Evolutionary conservation across 2,797 vertebrate genomes (phyloP).

Genomic region (Sylvilagus floridanus): DNA sequence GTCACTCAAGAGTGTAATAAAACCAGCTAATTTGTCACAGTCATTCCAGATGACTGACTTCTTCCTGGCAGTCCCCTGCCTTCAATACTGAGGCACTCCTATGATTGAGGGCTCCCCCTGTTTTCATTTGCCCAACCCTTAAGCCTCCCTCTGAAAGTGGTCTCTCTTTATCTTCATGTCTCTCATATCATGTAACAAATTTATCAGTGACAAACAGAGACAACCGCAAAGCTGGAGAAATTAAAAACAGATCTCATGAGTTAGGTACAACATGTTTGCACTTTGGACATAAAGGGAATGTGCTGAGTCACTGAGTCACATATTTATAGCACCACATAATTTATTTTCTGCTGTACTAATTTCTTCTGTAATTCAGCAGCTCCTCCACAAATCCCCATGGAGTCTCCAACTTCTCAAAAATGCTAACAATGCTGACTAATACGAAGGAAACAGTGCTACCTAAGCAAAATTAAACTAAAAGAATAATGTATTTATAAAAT

Average conservation of each 20-base stretch:
- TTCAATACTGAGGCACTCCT: conserved; percentile 40
- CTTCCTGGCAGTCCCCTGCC: conserved; percentile 39
- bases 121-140: conserved; percentile 58
- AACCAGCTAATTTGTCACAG: conserved; percentile 56
- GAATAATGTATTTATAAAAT: conserved; percentile 67
- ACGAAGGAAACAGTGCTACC: conserved; percentile 71
- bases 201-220: conserved; percentile 56
- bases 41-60: conserved; percentile 58
- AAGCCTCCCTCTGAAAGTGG: conserved; percentile 41
- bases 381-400: conserved; percentile 69
- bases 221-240: conserved; percentile 65
- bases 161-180: conserved; percentile 50
- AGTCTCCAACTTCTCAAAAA: conserved; percentile 78
- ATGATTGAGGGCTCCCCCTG: not conserved
- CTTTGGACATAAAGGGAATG: conserved; percentile 73
- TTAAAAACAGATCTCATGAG: conserved; percentile 66
- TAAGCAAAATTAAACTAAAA: conserved; percentile 73
- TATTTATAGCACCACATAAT: conserved; percentile 77
- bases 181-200: conserved; percentile 58
- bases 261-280: conserved; percentile 70
- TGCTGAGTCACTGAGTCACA: conserved; percentile 78
- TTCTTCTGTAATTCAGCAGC: conserved; percentile 69
- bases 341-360: conserved; percentile 74
- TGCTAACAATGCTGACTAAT: conserved; percentile 81
- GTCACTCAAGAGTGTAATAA: conserved; percentile 50